A percentile compares a stretch with the other conserved stretches of the same genome.
Conservation (phyloP, 2,113 vertebrate genomes). For the Sakesphorus luctuosus region DNA sequence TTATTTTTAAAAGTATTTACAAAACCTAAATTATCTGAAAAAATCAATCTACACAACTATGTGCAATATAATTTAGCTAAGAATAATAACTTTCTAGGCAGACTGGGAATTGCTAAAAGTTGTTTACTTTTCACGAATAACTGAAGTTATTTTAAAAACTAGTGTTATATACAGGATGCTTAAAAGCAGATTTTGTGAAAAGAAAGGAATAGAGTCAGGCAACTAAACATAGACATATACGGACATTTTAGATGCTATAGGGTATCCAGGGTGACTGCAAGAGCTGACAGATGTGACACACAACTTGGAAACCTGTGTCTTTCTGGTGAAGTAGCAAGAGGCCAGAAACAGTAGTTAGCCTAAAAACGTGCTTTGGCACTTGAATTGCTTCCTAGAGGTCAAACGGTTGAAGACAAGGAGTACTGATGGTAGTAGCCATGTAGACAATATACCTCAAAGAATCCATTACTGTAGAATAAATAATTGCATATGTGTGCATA, state of each 20-base stretch:
- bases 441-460: not conserved
- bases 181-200: not conserved
- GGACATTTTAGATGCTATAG: not conserved
- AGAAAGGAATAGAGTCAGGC: not conserved
- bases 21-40: not conserved
- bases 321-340: not conserved
- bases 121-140: not conserved
- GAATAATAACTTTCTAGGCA: not conserved
- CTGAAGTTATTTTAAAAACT: not conserved
- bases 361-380: not conserved
- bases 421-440: not conserved
- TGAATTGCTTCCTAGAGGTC: not conserved
- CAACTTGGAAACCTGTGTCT: not conserved
- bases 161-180: not conserved
- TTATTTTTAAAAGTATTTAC: not conserved
- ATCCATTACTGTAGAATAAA: not conserved
- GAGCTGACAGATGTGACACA: not conserved
- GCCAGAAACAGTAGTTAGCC: not conserved
- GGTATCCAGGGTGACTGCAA: not conserved
- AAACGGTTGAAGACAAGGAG: not conserved
- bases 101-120: not conserved
- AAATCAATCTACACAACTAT: not conserved
- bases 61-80: not conserved
- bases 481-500: not conserved
- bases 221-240: not conserved